Percentiles rank a stretch among this genome's conserved stretches.
Evolutionary conservation across 2,888 invertebrate species (phyloP).

Genomic region (Temnothorax rugatulus): DNA sequence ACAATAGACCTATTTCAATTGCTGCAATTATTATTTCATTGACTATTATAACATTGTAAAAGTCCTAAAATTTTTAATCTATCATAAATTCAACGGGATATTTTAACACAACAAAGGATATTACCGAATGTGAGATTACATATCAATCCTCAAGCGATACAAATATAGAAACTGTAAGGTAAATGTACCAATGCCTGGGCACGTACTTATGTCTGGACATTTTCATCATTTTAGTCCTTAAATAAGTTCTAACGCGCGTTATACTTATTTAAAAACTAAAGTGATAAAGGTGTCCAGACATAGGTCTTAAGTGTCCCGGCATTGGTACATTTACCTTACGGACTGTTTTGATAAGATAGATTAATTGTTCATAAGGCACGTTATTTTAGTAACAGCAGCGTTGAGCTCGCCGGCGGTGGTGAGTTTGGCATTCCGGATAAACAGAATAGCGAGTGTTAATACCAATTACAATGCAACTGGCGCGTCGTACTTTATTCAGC

Average conservation of each 20-base stretch:
- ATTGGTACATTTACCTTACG: too few relatives aligned
- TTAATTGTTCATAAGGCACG: constrained; percentile 12
- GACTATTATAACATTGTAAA: neutral
- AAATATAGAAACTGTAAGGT: neutral
- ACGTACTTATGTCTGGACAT: too few relatives aligned
- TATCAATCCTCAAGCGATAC: neutral
- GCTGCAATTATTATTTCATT: neutral
- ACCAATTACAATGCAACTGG: constrained; percentile 47
- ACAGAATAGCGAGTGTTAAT: constrained; percentile 55
- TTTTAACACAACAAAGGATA: constrained; percentile 1
- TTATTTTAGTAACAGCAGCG: constrained; percentile 40
- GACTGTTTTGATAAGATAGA: constrained; percentile 9
- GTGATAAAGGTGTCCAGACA: too few relatives aligned
- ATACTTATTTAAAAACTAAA: too few relatives aligned
- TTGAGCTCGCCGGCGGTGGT: neutral
- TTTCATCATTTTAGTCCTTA: too few relatives aligned
- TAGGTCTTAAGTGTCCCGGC: too few relatives aligned
- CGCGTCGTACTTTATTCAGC: constrained; percentile 46
- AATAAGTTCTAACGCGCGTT: too few relatives aligned
- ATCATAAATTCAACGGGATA: neutral
- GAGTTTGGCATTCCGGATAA: constrained; percentile 43
- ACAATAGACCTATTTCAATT: neutral
- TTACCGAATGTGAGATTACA: neutral
- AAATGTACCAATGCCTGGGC: too few relatives aligned
- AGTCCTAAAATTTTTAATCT: neutral